Evolutionary conservation across 2,113 vertebrate genomes (phyloP), one percentile per base, ranked within the genome.

Genomic region (Percina caprodes): DNA sequence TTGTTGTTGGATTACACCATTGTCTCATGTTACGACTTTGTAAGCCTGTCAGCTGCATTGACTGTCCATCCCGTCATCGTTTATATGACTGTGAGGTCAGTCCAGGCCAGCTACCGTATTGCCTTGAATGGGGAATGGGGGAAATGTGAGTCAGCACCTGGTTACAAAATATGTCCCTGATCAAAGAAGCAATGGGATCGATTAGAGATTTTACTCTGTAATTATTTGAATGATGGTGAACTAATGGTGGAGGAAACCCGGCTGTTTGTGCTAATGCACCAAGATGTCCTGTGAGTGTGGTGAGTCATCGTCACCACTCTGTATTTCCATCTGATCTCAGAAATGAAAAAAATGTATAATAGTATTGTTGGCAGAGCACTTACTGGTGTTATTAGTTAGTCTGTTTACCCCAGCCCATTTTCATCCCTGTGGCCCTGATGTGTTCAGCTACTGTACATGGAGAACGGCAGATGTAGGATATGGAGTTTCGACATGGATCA

Each of bases 1-100:
- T 74, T 76, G 67, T 82, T 82, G 59, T 75, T 63, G 56, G 75
- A 81, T 90, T 79, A 88, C 90, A 85, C 90, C 81, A 82, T 24
- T 3, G 0, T 55, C 55, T 69, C 73, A 74, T 82, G 77, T 68
- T 55, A 55, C 5, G 2, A 15, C 48, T 60, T 51, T 59, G 52
- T 69, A 68, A 81, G 59, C 68, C 77, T 63, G 82, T 80, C 78
- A 82, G 56, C 52, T 55, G 42, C 0, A 4, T 15, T 70, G 69
- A 80, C 24, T 6, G 49, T 42, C 59, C 62, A 56, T 45, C 52
- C 51, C 26, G 21, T 21, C 10, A 63, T 45, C 5, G 10, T 70
- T 35, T 21, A 23, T 61, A n/a, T 68, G 54, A 54, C 4, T 10
- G 11, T 7, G 33, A 74, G 74, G 48, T 77, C 51, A 74, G 23